Conservation (phyloP, 37 sponge, comb jelly and placozoan genomes). For the Corticium candelabrum region DNA sequence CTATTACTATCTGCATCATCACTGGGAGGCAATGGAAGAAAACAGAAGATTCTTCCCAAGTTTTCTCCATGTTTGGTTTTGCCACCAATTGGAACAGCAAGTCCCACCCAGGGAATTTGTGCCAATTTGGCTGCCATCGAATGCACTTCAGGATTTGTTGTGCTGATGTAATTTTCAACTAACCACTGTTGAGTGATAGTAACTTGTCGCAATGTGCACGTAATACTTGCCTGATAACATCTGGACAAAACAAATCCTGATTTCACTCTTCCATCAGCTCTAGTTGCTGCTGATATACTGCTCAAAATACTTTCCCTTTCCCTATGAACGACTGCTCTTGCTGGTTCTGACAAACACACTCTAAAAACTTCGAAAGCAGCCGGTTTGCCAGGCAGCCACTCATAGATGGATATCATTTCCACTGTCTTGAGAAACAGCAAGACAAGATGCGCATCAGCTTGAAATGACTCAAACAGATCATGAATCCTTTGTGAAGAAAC, state of each 20-base stretch:
- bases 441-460: background rate
- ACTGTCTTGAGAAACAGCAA: background rate
- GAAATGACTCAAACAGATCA: background rate
- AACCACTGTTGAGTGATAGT: background rate
- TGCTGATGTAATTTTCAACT: background rate
- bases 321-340: background rate
- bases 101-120: conserved; percentile 43
- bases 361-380: background rate
- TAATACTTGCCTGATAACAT: background rate
- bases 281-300: too few species aligned
- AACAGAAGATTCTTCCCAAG: conserved; percentile 60
- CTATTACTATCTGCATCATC: background rate
- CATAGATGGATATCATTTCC: background rate
- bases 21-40: conserved; percentile 56
- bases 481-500: background rate
- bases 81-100: conserved; percentile 16
- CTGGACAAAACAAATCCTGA: background rate
- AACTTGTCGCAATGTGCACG: background rate
- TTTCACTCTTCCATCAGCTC: background rate
- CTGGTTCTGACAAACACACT: background rate
- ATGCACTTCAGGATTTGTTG: background rate
- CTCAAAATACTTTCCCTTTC: background rate
- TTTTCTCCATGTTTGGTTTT: background rate
- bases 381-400: background rate
- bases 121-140: background rate